Percentiles rank a stretch among this genome's conserved stretches.
These are phyloP conservation scores for Bubo scandiacus DNA, from an alignment of 2,113 vertebrate species.

Conservation along the genomic window DNA sequence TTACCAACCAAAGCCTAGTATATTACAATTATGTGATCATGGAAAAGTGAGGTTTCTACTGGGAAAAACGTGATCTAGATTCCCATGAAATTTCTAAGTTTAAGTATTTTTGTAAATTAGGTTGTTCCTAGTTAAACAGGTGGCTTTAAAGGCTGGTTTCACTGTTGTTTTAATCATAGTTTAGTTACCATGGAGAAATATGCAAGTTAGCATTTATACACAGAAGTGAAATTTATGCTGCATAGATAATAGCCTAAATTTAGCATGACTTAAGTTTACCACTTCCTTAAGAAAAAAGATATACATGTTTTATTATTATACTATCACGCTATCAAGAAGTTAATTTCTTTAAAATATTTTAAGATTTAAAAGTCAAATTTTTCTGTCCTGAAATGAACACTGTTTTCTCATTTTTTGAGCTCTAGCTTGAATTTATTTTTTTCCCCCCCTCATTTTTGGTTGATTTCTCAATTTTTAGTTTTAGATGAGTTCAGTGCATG, in stretches of 20 bases:
- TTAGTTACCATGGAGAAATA: conserved; percentile 89
- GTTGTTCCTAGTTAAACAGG: conserved; percentile 85
- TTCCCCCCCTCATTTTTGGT: background rate
- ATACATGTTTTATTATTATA: conserved; percentile 68
- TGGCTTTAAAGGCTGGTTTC: conserved; percentile 84
- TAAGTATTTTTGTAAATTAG: conserved; percentile 83
- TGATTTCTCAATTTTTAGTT: background rate
- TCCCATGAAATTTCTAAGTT: conserved; percentile 79
- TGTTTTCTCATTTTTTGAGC: background rate
- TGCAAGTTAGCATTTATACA: conserved; percentile 87
- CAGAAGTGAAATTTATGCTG: conserved; percentile 88
- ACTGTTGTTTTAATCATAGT: conserved; percentile 88
- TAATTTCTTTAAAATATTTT: conserved; percentile 71
- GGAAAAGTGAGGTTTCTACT: conserved; percentile 74
- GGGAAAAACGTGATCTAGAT: conserved; percentile 72
- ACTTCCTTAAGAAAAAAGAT: conserved; percentile 79
- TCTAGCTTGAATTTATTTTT: background rate
- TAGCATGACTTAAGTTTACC: conserved; percentile 86
- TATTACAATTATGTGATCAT: conserved; percentile 70
- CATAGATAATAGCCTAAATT: conserved; percentile 88
- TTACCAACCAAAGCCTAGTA: conserved; percentile 65
- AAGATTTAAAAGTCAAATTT: conserved; percentile 57
- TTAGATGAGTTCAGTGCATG: background rate
- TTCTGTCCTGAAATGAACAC: conserved; percentile 19
- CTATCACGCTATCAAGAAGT: conserved; percentile 73